A percentile compares a stretch with the other conserved stretches of the same genome.
Evolutionary conservation across 64 coral and sea anemone species (phyloP).

Genomic region (Platygyra sinensis): DNA sequence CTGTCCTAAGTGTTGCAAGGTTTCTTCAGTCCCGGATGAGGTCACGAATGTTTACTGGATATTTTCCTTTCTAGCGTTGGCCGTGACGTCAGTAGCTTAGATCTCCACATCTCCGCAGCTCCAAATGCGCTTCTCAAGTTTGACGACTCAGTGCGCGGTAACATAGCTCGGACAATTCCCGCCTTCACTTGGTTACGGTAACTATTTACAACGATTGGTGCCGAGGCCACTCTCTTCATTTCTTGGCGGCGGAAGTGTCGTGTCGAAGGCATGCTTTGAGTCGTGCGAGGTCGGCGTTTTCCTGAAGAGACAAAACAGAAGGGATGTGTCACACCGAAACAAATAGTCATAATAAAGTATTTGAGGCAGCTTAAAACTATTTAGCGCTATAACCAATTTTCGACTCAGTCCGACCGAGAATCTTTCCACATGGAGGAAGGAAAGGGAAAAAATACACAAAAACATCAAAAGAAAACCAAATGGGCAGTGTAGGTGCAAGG

Average conservation of each 20-base stretch:
- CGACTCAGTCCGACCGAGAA: too few relatives aligned
- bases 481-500: neutral
- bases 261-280: constrained; percentile 39
- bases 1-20: neutral
- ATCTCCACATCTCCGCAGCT: constrained; percentile 56
- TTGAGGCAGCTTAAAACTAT: too few relatives aligned
- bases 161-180: constrained; percentile 51
- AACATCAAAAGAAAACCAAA: neutral
- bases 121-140: constrained; percentile 28
- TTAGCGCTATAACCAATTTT: too few relatives aligned
- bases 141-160: constrained; percentile 6
- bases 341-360: too few relatives aligned
- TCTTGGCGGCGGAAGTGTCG: constrained; percentile 11
- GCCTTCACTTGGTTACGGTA: constrained; percentile 68
- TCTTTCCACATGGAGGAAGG: too few relatives aligned
- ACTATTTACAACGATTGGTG: constrained; percentile 52
- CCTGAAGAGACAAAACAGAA: neutral
- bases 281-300: constrained; percentile 60
- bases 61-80: constrained; percentile 41
- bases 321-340: neutral
- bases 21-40: neutral
- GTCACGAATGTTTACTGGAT: constrained; percentile 16
- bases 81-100: constrained; percentile 38
- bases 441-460: too few relatives aligned
- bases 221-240: constrained; percentile 55